Evolutionary conservation across 2,113 vertebrate genomes (phyloP).

Genomic region (Ciconia boyciana): DNA sequence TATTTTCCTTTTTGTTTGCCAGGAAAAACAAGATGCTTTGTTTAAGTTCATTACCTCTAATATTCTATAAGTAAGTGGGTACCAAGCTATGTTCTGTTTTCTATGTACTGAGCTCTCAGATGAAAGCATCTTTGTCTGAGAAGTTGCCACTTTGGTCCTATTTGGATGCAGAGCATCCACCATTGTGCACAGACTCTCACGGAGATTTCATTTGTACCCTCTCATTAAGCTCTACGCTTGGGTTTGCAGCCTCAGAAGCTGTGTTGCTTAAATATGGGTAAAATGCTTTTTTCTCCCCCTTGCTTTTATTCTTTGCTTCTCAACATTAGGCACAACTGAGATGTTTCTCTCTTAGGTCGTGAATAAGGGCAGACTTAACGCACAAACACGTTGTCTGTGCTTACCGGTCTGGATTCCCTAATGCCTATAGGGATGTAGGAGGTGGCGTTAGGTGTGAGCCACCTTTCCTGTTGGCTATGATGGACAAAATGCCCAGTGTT

Average conservation of each 20-base stretch:
- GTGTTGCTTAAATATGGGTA: not conserved
- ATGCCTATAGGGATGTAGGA: not conserved
- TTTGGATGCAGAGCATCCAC: not conserved
- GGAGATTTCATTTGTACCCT: not conserved
- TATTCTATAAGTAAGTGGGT: not conserved
- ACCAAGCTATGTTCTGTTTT: not conserved
- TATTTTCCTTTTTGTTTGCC: constrained; percentile 1
- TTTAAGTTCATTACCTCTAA: not conserved
- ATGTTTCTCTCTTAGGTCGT: not conserved
- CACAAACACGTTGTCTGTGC: not conserved
- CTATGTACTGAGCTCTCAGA: not conserved
- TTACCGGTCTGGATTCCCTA: not conserved
- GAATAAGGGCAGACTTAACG: not conserved
- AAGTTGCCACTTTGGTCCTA: not conserved
- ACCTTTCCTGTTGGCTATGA: not conserved
- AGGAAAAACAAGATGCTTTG: constrained; percentile 9
- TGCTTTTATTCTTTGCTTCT: not conserved
- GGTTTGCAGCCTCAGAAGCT: not conserved
- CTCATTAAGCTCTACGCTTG: not conserved
- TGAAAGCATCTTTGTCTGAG: not conserved
- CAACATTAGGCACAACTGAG: not conserved
- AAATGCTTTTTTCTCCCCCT: not conserved
- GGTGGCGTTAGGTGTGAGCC: not conserved
- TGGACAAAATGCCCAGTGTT: not conserved
- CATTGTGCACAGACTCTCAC: not conserved